Percentiles rank a stretch among this genome's conserved stretches.
phyloP scores from a whole-genome alignment of 1,140 invertebrate genomes.

The Gerris buenoi region DNA sequence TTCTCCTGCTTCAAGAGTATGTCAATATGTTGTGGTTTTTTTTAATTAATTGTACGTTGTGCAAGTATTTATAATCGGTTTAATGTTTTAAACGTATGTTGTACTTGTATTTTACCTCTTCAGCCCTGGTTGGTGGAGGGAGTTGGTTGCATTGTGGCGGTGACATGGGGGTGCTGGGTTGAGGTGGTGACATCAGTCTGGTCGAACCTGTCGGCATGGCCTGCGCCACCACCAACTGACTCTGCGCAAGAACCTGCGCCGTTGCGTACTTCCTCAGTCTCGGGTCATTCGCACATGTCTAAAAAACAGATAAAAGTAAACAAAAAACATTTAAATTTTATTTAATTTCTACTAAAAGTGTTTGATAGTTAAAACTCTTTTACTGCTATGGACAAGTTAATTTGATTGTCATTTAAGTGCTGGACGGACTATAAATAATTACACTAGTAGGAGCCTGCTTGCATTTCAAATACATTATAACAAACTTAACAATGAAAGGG shows the following conservation, averaged over 20 bases:
- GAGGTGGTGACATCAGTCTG: not conserved
- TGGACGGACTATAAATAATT: not conserved
- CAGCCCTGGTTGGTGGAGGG: not conserved
- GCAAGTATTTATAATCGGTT: no score
- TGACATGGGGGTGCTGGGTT: not conserved
- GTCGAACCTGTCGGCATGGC: not conserved
- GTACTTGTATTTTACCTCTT: no score
- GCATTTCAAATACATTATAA: no score
- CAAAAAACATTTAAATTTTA: no score
- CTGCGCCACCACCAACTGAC: not conserved
- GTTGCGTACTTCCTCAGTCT: slow-evolving; percentile 2
- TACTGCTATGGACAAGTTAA: not conserved
- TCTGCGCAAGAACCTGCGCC: not conserved
- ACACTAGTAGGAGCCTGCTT: no score
- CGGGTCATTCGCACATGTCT: slow-evolving; percentile 7
- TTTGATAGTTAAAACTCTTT: not conserved
- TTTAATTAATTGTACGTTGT: no score
- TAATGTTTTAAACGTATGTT: no score
- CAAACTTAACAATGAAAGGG: no score
- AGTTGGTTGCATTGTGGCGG: not conserved
- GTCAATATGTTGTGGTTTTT: no score
- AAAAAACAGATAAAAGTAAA: no score
- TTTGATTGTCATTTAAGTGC: not conserved
- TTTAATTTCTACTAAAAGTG: no score
- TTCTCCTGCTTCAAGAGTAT: no score